Evolutionary conservation across 2,113 vertebrate species (phyloP).

Genomic region (Elephas maximus): DNA sequence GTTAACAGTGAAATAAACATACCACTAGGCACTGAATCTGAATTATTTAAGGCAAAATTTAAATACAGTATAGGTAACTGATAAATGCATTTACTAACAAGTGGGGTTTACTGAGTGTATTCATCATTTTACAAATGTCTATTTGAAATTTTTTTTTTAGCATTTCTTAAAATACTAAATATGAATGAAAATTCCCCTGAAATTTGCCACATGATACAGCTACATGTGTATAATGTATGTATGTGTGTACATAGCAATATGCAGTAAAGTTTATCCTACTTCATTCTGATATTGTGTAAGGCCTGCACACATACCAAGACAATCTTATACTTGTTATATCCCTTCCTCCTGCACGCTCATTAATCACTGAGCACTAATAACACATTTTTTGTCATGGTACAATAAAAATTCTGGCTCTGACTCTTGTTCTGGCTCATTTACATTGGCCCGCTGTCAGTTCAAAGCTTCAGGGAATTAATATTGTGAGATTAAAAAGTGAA

Average conservation of each 20-base stretch:
- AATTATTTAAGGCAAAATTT: constrained; percentile 50
- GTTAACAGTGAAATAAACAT: constrained; percentile 62
- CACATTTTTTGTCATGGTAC: constrained; percentile 82
- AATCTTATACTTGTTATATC: constrained; percentile 86
- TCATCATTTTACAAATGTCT: constrained; percentile 3
- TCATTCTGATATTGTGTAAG: constrained; percentile 78
- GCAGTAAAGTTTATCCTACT: neutral
- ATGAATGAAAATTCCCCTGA: neutral
- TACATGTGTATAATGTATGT: neutral
- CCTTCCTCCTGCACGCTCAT: constrained; percentile 84
- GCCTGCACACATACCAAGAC: constrained; percentile 79
- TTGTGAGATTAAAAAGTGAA: constrained; percentile 84
- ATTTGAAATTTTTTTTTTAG: neutral
- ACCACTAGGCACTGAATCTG: neutral
- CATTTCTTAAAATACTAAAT: constrained; percentile 10
- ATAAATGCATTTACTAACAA: neutral
- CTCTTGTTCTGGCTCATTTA: constrained; percentile 88
- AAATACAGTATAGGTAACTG: neutral
- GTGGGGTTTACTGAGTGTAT: neutral
- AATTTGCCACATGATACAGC: neutral
- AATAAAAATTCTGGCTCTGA: constrained; percentile 87
- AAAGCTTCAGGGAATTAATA: constrained; percentile 86
- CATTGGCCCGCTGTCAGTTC: constrained; percentile 87
- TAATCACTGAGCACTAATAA: constrained; percentile 89
- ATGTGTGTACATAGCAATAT: neutral